These are phyloP conservation scores for Halictus quadricinctus DNA, from an alignment of 2,888 invertebrate genomes.

Conservation along the genomic window DNA sequence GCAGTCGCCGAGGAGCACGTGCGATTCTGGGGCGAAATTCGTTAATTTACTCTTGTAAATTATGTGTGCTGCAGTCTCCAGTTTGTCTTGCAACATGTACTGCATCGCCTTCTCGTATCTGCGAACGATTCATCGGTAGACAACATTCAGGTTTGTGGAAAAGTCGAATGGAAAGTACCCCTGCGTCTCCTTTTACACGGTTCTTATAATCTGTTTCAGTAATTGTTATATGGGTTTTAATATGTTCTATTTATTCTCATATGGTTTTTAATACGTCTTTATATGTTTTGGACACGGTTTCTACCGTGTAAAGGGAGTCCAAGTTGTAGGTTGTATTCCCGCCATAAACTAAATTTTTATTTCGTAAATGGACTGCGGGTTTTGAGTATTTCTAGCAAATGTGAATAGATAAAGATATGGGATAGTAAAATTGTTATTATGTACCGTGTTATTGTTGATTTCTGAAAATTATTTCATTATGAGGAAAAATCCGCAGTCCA, in stretches of 20 bases:
- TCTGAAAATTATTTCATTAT: too few relatives aligned
- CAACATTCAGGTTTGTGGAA: not conserved
- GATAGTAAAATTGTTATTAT: too few relatives aligned
- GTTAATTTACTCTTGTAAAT: constrained; percentile 34
- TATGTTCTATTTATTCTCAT: not conserved
- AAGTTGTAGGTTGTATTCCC: not conserved
- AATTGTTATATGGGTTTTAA: not conserved
- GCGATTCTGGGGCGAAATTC: constrained; percentile 32
- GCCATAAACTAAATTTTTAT: not conserved
- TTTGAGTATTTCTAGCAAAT: too few relatives aligned
- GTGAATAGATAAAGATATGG: too few relatives aligned
- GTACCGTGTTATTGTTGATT: too few relatives aligned
- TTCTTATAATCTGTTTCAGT: not conserved
- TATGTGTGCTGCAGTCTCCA: constrained; percentile 21
- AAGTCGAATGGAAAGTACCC: not conserved
- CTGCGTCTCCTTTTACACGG: not conserved
- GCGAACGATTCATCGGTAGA: not conserved
- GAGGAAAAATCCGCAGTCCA: too few relatives aligned
- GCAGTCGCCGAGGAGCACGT: constrained; percentile 44
- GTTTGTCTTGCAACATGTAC: constrained; percentile 18
- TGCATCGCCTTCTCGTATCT: constrained; percentile 48
- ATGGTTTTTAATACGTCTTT: not conserved
- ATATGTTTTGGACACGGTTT: not conserved
- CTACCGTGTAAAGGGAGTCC: not conserved
- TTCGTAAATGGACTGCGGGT: not conserved